A percentile compares a stretch with the other conserved stretches of the same genome.
Evolutionary conservation across 2,888 invertebrate species (phyloP).

Genomic region (Mythimna ferrago): DNA sequence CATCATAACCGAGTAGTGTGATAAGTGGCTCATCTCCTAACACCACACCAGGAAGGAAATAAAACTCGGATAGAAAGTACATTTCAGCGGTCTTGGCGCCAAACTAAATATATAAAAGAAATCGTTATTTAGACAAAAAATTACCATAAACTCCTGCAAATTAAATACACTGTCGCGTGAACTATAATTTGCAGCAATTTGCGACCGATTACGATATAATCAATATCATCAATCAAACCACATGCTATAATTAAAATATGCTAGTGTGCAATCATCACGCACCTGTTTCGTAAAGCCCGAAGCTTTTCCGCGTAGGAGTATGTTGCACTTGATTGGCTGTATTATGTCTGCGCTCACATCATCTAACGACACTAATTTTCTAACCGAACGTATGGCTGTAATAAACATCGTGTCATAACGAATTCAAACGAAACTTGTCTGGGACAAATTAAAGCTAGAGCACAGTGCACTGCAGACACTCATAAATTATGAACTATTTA

Average conservation of each 20-base stretch:
- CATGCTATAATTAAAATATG: slow-evolving; percentile 59
- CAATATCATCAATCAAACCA: slow-evolving; percentile 63
- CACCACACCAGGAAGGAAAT: slow-evolving; percentile 25
- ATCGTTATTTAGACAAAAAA: slow-evolving; percentile 2
- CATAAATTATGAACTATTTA: slow-evolving; percentile 76
- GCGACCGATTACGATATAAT: slow-evolving; percentile 48
- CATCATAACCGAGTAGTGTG: slow-evolving; percentile 80
- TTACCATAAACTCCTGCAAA: not conserved
- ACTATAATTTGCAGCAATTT: slow-evolving; percentile 55
- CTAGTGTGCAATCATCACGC: slow-evolving; percentile 61
- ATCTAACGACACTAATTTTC: slow-evolving; percentile 59
- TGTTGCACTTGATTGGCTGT: slow-evolving; percentile 60
- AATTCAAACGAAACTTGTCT: slow-evolving; percentile 69
- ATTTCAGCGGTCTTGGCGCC: slow-evolving; percentile 8
- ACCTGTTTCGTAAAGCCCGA: slow-evolving; percentile 35
- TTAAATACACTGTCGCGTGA: slow-evolving; percentile 28
- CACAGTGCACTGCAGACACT: slow-evolving; percentile 69
- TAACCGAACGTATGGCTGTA: slow-evolving; percentile 52
- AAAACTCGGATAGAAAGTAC: slow-evolving; percentile 39
- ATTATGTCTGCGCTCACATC: slow-evolving; percentile 61
- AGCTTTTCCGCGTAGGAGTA: slow-evolving; percentile 75
- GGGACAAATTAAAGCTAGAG: slow-evolving; percentile 70
- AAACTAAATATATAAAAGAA: slow-evolving; percentile 1
- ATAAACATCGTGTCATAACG: slow-evolving; percentile 61
- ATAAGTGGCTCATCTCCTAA: slow-evolving; percentile 77